phyloP scores from a whole-genome alignment of 2,888 invertebrate genomes.

The Malachius bipustulatus region DNA sequence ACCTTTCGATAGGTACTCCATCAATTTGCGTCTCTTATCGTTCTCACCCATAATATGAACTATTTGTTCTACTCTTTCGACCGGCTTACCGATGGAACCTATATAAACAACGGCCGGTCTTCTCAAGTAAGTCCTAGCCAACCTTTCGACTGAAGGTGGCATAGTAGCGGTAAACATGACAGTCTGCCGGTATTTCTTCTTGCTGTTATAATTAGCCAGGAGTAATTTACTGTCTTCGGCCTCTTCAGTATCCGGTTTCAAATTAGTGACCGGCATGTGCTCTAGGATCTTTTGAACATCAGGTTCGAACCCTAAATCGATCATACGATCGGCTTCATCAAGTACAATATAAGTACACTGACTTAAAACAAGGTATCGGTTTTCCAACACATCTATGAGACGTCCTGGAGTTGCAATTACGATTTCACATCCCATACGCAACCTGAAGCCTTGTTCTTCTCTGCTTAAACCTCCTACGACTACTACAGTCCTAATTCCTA shows the following conservation, averaged over 20 bases:
- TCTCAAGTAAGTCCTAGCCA: constrained; percentile 88
- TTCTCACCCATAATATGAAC: constrained; percentile 91
- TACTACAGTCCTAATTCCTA: constrained; percentile 84
- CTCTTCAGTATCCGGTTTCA: constrained; percentile 96
- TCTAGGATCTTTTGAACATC: constrained; percentile 96
- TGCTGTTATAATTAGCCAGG: constrained; percentile 86
- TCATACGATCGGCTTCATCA: constrained; percentile 98
- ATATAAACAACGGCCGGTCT: constrained; percentile 95
- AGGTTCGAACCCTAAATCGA: constrained; percentile 98
- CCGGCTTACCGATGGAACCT: constrained; percentile 89
- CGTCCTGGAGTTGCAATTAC: constrained; percentile 99
- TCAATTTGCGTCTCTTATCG: constrained; percentile 91
- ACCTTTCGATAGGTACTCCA: constrained; percentile 81
- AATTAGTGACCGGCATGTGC: constrained; percentile 94
- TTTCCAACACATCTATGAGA: constrained; percentile 96
- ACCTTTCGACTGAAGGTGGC: constrained; percentile 94
- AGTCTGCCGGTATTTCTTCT: constrained; percentile 96
- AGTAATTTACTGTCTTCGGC: constrained; percentile 76
- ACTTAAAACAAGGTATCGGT: constrained; percentile 89
- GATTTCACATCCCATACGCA: constrained; percentile 96
- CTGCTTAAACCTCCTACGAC: constrained; percentile 97
- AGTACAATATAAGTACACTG: constrained; percentile 97
- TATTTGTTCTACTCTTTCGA: constrained; percentile 95
- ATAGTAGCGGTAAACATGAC: constrained; percentile 99
- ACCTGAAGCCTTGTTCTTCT: constrained; percentile 95